Evolutionary conservation across 1,140 invertebrate genomes (phyloP), one percentile per base, ranked within the genome.

Genomic region (Drosophila lacertosa): DNA sequence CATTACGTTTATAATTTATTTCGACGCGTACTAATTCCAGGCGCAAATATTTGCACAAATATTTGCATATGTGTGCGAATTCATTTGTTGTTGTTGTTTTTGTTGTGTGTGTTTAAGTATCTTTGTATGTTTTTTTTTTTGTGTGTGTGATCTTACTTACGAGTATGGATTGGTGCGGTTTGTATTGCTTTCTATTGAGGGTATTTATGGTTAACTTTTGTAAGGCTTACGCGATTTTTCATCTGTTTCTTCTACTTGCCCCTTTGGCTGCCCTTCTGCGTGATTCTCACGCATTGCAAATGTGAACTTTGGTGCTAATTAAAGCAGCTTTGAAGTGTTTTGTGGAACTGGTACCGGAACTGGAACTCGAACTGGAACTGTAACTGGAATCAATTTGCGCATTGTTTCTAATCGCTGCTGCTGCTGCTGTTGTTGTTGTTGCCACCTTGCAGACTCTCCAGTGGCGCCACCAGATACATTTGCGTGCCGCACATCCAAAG

Each of bases 391-490:
- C 45, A 67, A 42, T 63, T 66, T 22, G 24, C 20, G n/a, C 26
- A 29, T n/a, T n/a, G 24, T 9, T 29, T 26, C 45, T 48, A 24
- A 47, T 47, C 16, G 45, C 13, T 11, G 26, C 4, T 4, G 26
- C 26, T 5, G 26, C 26, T 53, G 55, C 33, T 70, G 54, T 35
- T 44, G 37, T 35, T 24, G 32, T 32, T 74, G 63, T 15, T 53
- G 72, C 42, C 71, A 71, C 26, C 42, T 33, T 81, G 81, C 42
- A 81, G 68, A 77, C 80, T 88, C 74, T 86, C 81, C 60, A 86
- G 69, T 64, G 81, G 81, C 81, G 81, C 81, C 77, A 86, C 81
- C 37, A 86, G 82, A 86, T 86, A 86, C 82, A 86, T 86, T 77
- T 86, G 81, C 60, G 73, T 77, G 67, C 81, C 81, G 65, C 82